Evolutionary conservation across 2,888 invertebrate genomes (phyloP).

Genomic region (Epirrhoe tristata): DNA sequence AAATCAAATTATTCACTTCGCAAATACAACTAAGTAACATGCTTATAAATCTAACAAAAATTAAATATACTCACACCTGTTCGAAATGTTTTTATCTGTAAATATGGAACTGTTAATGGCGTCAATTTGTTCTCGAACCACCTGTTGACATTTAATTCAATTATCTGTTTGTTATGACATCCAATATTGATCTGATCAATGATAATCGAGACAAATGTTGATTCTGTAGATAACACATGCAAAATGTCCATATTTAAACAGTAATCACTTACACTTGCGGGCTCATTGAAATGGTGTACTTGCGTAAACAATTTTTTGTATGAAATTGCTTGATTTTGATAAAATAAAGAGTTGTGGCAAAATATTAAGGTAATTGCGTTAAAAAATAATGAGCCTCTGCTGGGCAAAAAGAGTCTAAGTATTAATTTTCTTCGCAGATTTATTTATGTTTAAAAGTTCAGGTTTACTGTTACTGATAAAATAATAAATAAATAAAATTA

Average conservation of each 20-base stretch:
- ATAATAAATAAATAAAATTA: no score
- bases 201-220: constrained; percentile 17
- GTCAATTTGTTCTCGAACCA: neutral
- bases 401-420: no score
- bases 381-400: no score
- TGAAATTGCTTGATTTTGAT: neutral
- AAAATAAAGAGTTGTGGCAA: neutral
- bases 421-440: no score
- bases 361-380: no score
- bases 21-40: no score
- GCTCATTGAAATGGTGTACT: neutral
- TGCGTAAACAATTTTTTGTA: neutral
- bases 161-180: constrained; percentile 13
- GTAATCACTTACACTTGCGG: neutral
- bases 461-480: no score
- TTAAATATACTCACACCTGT: neutral
- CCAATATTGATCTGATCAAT: constrained; percentile 22
- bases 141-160: constrained; percentile 22
- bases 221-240: constrained; percentile 9
- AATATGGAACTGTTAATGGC: neutral
- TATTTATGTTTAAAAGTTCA: no score
- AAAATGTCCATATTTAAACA: constrained; percentile 6
- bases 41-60: neutral
- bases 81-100: neutral
- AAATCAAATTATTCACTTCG: no score